Percentiles rank a stretch among this genome's conserved stretches.
Evolutionary conservation across 1,140 invertebrate species (phyloP).

Genomic region (Neuroterus valhalla): DNA sequence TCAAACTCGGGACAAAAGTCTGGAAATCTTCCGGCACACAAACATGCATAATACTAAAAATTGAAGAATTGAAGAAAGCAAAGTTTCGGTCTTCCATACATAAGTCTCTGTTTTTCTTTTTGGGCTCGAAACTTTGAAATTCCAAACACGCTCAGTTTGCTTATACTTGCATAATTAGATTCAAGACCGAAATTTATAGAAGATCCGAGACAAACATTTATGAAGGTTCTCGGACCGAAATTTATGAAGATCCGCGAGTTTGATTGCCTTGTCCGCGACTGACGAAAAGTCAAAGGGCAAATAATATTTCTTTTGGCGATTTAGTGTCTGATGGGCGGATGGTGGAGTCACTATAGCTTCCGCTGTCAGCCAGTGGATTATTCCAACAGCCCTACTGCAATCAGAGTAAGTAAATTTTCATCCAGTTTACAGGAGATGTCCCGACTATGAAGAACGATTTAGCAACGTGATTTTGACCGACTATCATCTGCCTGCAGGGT

Average conservation of each 20-base stretch:
- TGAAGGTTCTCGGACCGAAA: background rate
- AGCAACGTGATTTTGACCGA: constrained; percentile 42
- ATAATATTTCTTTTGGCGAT: constrained; percentile 60
- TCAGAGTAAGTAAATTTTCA: constrained; percentile 82
- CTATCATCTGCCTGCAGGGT: constrained; percentile 41
- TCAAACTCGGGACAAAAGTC: background rate
- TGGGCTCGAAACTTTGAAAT: background rate
- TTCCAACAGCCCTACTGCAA: constrained; percentile 82
- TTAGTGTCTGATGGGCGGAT: constrained; percentile 84
- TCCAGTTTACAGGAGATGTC: constrained; percentile 44
- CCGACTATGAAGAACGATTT: constrained; percentile 42
- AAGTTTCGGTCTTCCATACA: background rate
- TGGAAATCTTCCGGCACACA: background rate
- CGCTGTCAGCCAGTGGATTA: constrained; percentile 93
- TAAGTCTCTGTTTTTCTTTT: background rate
- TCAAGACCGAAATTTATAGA: constrained; percentile 12
- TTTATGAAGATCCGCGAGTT: background rate
- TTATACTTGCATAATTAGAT: constrained; percentile 23
- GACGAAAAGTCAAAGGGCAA: constrained; percentile 29
- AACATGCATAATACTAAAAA: constrained; percentile 1
- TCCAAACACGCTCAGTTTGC: background rate
- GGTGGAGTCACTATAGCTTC: constrained; percentile 88
- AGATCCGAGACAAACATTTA: constrained; percentile 11
- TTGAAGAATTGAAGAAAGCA: constrained; percentile 4
- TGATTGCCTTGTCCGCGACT: constrained; percentile 31